These are phyloP conservation scores for Asbolus verrucosus DNA, from an alignment of 1,140 invertebrate genomes.

Conservation along the genomic window DNA sequence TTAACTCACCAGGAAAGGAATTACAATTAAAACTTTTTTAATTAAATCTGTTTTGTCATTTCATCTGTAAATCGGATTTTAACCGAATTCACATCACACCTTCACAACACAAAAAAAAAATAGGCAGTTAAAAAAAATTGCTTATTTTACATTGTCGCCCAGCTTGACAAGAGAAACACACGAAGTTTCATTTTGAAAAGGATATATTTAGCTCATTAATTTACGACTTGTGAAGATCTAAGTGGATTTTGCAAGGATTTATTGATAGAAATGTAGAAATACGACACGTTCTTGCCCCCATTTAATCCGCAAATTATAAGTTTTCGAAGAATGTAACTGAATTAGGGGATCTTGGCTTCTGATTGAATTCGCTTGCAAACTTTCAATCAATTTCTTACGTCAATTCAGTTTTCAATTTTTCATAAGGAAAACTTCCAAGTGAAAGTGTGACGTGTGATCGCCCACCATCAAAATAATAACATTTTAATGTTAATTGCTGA, in stretches of 20 bases:
- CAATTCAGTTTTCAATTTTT: too few species aligned
- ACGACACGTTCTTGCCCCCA: constrained; percentile 2
- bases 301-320: constrained; percentile 21
- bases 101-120: background rate
- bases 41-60: constrained; percentile 35
- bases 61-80: background rate
- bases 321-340: background rate
- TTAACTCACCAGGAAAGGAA: constrained; percentile 28
- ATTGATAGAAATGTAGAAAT: constrained; percentile 14
- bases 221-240: background rate
- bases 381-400: too few species aligned
- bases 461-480: too few species aligned
- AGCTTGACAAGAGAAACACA: too few species aligned
- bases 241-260: background rate
- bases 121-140: too few species aligned
- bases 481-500: too few species aligned
- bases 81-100: background rate
- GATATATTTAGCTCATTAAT: background rate
- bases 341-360: background rate
- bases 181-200: background rate
- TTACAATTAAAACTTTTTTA: constrained; percentile 36
- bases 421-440: too few species aligned
- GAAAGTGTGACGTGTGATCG: too few species aligned
- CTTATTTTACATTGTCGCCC: too few species aligned
- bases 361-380: background rate